Base-by-base conservation (phyloP, 37 sponge, comb jelly and placozoan species). In the Amphimedon queenslandica region DNA sequence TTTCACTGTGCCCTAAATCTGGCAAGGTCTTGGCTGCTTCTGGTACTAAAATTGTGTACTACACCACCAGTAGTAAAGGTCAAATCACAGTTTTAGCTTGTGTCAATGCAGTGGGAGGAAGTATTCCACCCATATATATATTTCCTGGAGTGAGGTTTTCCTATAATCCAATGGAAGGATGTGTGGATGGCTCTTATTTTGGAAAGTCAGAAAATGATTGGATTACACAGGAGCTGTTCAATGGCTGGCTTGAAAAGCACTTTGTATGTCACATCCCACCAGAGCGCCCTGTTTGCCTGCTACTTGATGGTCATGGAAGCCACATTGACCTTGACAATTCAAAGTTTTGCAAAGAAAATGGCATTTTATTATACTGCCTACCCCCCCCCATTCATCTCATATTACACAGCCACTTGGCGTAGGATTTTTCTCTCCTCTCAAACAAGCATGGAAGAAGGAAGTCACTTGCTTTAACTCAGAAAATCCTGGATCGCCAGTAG, bases 161-260 rank as follows among this genome's bases (percentile, higher is more conserved):
- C 35, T 77, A 72, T 47, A 76, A 84, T 64, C 84, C 78, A 1
- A 51, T 84, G 57, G 73, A 77, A 20, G 73, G 67, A 4, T 30
- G 73, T 0, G 67, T 84, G 1, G 34, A 34, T 18, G 78, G 78
- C 0, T 64, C 84, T 20, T 84, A 84, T 58, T 77, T 77, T 76
- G 78, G 84, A 18, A 63, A 42, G 53, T 80, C 81, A 35, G 47
- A 27, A 71, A 64, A 4, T 27, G 81, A 73, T 0, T 80, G 81
- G 81, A 80, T 71, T 2, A 37, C 31, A 10, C 30, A 70, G 2
- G 81, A 80, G 55, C 57, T 80, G 18, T 79, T n/a, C 55, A 70
- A 71, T 81, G 82, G 82, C 4, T 81, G 82, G 82, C 2, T 81
- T 2, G 68, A 73, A 32, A 82, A 82, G 57, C 82, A 74, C 40